These are phyloP conservation scores for Paramormyrops kingsleyae DNA, from an alignment of 2,113 vertebrate genomes.

Conservation along the genomic window DNA sequence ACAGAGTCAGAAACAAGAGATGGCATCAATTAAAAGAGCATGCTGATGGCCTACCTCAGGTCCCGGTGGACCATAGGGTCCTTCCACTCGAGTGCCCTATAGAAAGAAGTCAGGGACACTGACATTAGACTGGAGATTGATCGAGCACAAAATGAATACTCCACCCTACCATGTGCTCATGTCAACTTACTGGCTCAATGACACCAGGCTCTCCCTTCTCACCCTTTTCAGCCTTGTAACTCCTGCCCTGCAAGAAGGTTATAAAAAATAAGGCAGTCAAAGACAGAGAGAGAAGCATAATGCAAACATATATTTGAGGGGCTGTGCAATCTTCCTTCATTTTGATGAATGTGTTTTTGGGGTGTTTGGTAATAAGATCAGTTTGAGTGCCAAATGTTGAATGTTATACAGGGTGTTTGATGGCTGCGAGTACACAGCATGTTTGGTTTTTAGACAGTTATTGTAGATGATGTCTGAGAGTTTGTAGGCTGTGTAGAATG, in stretches of 20 bases:
- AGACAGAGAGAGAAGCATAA: not conserved
- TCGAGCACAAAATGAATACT: not conserved
- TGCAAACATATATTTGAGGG: not conserved
- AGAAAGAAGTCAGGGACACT: not conserved
- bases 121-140: not conserved
- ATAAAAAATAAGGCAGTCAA: not conserved
- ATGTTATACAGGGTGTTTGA: not conserved
- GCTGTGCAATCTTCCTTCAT: not conserved
- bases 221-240: conserved; percentile 61
- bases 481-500: not conserved
- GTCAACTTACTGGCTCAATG: conserved; percentile 66
- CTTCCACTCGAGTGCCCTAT: conserved; percentile 65
- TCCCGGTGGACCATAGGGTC: conserved; percentile 66
- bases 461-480: not conserved
- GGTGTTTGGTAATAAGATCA: not conserved
- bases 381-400: not conserved
- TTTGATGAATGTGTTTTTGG: not conserved
- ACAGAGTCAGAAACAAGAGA: not conserved
- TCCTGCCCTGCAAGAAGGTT: conserved; percentile 32
- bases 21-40: not conserved
- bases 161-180: not conserved
- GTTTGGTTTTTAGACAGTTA: not conserved
- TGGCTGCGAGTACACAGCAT: not conserved
- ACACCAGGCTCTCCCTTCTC: conserved; percentile 71
- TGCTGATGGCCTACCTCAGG: conserved; percentile 54